Evolutionary conservation across 1,140 invertebrate species (phyloP), one percentile per base, ranked within the genome.

Genomic region (Hermatobates lingyangjiaoensis): DNA sequence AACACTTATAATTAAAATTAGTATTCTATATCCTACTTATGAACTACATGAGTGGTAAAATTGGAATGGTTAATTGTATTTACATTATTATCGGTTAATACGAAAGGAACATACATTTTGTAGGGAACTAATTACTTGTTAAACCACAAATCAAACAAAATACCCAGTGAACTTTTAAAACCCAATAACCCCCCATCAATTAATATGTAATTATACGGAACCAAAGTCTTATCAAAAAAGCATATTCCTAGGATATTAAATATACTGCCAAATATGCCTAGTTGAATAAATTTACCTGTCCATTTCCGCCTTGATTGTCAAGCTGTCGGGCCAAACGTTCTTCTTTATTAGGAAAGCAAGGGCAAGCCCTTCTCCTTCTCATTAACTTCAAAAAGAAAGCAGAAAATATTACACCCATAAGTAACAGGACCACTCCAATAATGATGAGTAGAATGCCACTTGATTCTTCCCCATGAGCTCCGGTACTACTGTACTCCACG

Each of bases 321-420:
- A 63, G 51, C 28, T 64, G 61, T 24, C 61, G 54, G 7, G 60
- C 61, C 10, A 63, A 50, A 15, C 59, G 38, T 50, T 63, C 60
- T 25, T 62, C 61, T 54, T 63, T 63, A 45, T 51, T 59, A 14
- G 58, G 57, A 25, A 62, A 60, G 48, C 63, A 64, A 23, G 60
- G 61, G 34, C 60, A 62, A 18, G 57, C 60, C 38, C 62, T 62
- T 30, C 60, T 57, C 44, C 61, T 58, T 39, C 58, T 57, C 7
- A 58, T 52, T n/a, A 62, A 48, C 27, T 60, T 44, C n/a, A 58
- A 45, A 45, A 62, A 64, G 20, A 54, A 30, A 12, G 53, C 44
- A 12, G 60, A 34, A 4, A 62, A 39, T 12, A 61, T 30, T 40
- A 64, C 46, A 23, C 61, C 61, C 18, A 61, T 42, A 51, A 61